A percentile compares a stretch with the other conserved stretches of the same genome.
phyloP scores from a whole-genome alignment of 2,113 vertebrate species.

The Perccottus glenii region DNA sequence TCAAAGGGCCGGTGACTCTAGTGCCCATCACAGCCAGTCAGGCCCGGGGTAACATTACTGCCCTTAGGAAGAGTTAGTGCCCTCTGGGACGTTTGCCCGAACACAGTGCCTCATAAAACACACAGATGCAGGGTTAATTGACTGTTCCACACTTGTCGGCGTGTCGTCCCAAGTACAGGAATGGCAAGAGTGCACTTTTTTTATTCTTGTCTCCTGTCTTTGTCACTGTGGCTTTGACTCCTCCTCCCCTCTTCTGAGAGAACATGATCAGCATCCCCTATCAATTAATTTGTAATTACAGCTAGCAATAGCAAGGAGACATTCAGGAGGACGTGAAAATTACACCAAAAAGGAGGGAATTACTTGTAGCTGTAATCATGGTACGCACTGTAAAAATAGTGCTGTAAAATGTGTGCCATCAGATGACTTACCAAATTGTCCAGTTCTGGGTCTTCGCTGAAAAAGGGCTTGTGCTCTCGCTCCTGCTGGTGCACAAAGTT shows the following conservation, averaged over 20 bases:
- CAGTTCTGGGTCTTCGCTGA: slow-evolving; percentile 96
- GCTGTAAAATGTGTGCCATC: neutral
- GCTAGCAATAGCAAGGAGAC: slow-evolving; percentile 58
- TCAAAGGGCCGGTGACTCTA: slow-evolving; percentile 80
- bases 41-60: slow-evolving; percentile 80
- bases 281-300: slow-evolving; percentile 90
- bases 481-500: slow-evolving; percentile 99
- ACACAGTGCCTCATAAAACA: slow-evolving; percentile 92
- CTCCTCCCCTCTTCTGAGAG: slow-evolving; percentile 36
- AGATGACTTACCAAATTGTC: slow-evolving; percentile 89
- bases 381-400: slow-evolving; percentile 5
- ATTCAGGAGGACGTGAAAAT: slow-evolving; percentile 21
- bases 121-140: slow-evolving; percentile 99
- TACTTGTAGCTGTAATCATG: slow-evolving; percentile 19
- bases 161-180: slow-evolving; percentile 89
- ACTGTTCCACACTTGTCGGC: slow-evolving; percentile 90
- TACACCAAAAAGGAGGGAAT: slow-evolving; percentile 42
- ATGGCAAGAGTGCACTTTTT: slow-evolving; percentile 87
- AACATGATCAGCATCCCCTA: slow-evolving; percentile 56
- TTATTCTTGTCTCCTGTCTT: slow-evolving; percentile 20
- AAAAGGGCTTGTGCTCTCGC: slow-evolving; percentile 97
- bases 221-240: slow-evolving; percentile 25
- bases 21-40: slow-evolving; percentile 85
- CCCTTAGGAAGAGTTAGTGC: slow-evolving; percentile 90
- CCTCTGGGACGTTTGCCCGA: slow-evolving; percentile 80